Conservation (phyloP, 2,888 invertebrate genomes). For the Hirtodrosophila histrioides region DNA sequence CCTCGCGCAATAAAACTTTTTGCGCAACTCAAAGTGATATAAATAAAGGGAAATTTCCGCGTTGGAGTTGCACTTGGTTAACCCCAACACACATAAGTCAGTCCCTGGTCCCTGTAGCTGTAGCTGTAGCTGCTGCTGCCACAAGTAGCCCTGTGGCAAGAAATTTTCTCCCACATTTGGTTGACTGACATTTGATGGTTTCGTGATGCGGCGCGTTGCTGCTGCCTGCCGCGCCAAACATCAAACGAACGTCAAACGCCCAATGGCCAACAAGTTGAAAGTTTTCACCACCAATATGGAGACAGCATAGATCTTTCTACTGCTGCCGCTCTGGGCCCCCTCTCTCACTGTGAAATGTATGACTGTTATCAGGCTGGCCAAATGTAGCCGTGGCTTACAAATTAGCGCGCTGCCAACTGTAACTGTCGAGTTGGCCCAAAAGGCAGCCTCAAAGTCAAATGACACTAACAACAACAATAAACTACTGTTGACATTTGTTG, state of each 20-base stretch:
- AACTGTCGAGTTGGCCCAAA: constrained; percentile 72
- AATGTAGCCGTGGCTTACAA: constrained; percentile 73
- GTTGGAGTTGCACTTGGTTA: constrained; percentile 23
- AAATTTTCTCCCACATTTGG: constrained; percentile 61
- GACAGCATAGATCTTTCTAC: constrained; percentile 45
- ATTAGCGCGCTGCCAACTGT: constrained; percentile 77
- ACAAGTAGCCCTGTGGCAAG: constrained; percentile 49
- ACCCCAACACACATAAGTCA: constrained; percentile 23
- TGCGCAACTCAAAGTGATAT: constrained; percentile 17
- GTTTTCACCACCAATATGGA: constrained; percentile 74
- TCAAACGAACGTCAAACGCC: constrained; percentile 76
- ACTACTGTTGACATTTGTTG: constrained; percentile 77
- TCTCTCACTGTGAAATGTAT: constrained; percentile 37
- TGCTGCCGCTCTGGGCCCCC: not conserved
- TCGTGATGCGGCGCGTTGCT: constrained; percentile 63
- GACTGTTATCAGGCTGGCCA: constrained; percentile 70
- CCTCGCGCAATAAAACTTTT: no score
- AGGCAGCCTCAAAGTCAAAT: constrained; percentile 76
- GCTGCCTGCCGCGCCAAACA: constrained; percentile 50
- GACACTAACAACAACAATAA: constrained; percentile 79
- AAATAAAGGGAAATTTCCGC: constrained; percentile 37
- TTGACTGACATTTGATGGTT: constrained; percentile 75
- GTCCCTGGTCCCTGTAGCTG: not conserved
- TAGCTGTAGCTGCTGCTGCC: constrained; percentile 7
- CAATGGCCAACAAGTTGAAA: constrained; percentile 63